Base-by-base conservation (phyloP, 1,140 invertebrate genomes). In the Neodiprion pinetum region DNA sequence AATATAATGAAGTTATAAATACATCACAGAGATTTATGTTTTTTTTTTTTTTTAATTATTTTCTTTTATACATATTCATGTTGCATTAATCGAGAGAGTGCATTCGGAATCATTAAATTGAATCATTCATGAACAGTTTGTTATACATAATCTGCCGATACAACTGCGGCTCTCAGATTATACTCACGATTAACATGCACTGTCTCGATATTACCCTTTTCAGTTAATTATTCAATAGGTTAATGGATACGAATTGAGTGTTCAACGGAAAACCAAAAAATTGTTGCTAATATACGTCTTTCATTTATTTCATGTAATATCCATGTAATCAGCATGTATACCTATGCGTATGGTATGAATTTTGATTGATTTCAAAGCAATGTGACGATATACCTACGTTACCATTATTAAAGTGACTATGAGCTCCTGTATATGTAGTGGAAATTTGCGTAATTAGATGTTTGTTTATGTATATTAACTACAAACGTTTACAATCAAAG, bases 1-100 rank as follows among this genome's bases (percentile, higher is more conserved):
- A 69, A 69, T 69, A 65, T 76, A 79, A 77, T 76, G 40, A 75
- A 79, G 72, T 75, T 81, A 77, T 77, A 79, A 79, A 78, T 78
- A 82, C 77, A 77, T 80, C 78, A 80, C 78, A 82, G 78, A 80
- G 76, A 80, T 75, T 81, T 80, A 78, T 79, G 74, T 80, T 69
- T 76, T 75, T 61, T 61, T 61, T 61, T 75, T 50, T 67, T 71
- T 48, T 40, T 69, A 11, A 23, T 65, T 53, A 48, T 21, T 40
- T 71, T 48, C 66, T 68, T 61, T 73, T 65, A 48, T 48, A 17
- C 61, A 48, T 28, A 66, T 61, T 73, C 66, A 67, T 67, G 28
- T 61, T 14, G 9, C 61, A 17, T 47, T 4, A 11, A 69, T 66
- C 65, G 21, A 14, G 48, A 61, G 9, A 67, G 2, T 67, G 53